Percentiles rank a stretch among this genome's conserved stretches.
Evolutionary conservation across 2,797 vertebrate genomes (phyloP).

Genomic region (Rhinella marina): DNA sequence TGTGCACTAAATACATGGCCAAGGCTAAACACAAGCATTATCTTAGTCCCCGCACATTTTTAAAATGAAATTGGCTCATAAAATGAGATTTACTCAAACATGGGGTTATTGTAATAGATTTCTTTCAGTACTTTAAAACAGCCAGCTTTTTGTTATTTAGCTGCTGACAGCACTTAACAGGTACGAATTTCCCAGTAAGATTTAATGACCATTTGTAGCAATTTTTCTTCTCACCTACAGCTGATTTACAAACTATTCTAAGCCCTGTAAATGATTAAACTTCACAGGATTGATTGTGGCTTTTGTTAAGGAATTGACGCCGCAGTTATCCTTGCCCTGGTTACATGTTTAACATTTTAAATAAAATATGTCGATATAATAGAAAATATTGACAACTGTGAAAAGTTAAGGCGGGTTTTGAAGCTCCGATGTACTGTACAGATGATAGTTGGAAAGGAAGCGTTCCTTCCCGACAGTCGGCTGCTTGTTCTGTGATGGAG

Average conservation of each 20-base stretch:
- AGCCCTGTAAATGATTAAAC: slow-evolving; percentile 57
- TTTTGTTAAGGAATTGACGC: slow-evolving; percentile 50
- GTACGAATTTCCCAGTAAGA: background rate
- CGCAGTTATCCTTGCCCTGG: slow-evolving; percentile 27
- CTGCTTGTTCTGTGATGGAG: no score
- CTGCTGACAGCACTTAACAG: slow-evolving; percentile 40
- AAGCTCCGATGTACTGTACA: no score
- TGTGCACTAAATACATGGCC: background rate
- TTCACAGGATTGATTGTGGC: slow-evolving; percentile 58
- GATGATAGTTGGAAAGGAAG: no score
- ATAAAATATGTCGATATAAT: background rate
- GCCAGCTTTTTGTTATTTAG: slow-evolving; percentile 7
- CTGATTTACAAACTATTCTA: slow-evolving; percentile 62
- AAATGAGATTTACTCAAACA: slow-evolving; percentile 8
- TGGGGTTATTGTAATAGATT: slow-evolving; percentile 35
- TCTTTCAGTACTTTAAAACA: slow-evolving; percentile 34
- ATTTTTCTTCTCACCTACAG: slow-evolving; percentile 54
- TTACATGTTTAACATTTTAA: slow-evolving; percentile 39
- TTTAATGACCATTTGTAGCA: slow-evolving; percentile 50
- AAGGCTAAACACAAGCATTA: background rate
- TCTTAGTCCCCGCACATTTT: background rate
- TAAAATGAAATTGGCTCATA: slow-evolving; percentile 10
- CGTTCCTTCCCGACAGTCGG: no score
- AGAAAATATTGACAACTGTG: background rate
- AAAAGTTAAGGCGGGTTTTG: no score